These are phyloP conservation scores for Bos javanicus DNA, from an alignment of 2,113 vertebrate genomes.

Conservation along the genomic window DNA sequence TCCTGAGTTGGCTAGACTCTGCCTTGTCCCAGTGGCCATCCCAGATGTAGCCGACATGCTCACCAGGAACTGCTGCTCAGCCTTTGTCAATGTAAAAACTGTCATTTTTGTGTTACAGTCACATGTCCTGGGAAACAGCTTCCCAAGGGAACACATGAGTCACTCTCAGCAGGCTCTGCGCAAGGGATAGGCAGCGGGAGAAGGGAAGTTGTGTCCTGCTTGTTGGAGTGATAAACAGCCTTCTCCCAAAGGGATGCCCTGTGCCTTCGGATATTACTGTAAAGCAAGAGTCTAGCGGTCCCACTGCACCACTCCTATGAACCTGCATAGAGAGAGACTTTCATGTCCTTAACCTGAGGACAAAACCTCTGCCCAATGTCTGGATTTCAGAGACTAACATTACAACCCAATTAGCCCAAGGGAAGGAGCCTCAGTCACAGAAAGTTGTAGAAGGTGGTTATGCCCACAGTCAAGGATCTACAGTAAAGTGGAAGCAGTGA, in stretches of 20 bases:
- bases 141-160: not conserved
- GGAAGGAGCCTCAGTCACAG: not conserved
- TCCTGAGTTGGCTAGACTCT: not conserved
- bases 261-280: not conserved
- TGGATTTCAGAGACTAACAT: not conserved
- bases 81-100: not conserved
- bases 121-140: not conserved
- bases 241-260: not conserved
- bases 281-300: not conserved
- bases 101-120: not conserved
- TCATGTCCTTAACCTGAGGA: not conserved
- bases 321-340: not conserved
- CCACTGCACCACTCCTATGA: accelerated
- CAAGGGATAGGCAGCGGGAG: not conserved
- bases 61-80: not conserved
- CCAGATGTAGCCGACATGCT: accelerated
- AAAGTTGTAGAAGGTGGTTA: not conserved
- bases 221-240: not conserved
- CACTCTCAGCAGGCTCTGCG: not conserved
- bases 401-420: not conserved
- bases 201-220: not conserved
- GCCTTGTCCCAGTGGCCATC: not conserved
- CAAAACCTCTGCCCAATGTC: not conserved
- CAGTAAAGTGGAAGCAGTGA: not conserved
- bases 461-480: not conserved